Base-by-base conservation (phyloP, 2,797 vertebrate genomes). In the Champsocephalus esox region DNA sequence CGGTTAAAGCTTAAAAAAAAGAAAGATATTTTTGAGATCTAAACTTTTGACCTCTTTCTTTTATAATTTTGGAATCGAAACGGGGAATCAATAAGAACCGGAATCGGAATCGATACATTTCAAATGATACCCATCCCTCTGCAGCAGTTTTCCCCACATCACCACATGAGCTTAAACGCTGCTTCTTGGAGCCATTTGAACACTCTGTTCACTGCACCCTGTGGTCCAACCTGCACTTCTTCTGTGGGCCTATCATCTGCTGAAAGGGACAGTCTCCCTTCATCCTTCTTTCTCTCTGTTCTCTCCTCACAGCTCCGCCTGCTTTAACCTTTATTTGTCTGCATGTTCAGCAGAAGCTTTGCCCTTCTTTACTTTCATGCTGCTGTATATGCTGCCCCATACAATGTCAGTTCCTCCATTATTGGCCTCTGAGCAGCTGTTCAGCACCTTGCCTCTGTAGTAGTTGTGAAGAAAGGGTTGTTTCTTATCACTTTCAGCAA, bases 241-340 rank as follows among this genome's bases (percentile, higher is more conserved):
- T 87, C 79, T 70, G 67, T 19, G 41, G 79, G 59, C 63, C 67
- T 21, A 69, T 87, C 74, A 68, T 89, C 85, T 78, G 54, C 77
- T 80, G 70, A 80, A 75, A 80, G 64, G 70, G 73, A 71, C 79
- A n/a, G n/a, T 76, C 68, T 75, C 58, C 59, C 63, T 28, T 64
- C 73, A 48, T 73, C 57, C 44, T 32, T 63, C 8, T 75, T 50
- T 62, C 34, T 55, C n/a, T 41, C 60, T 60, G 16, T 77, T 75
- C 73, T 75, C 19, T 63, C 66, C 19, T 54, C 61, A n/a, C 12
- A 66, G 75, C 74, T 80, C 61, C 44, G 59, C 73, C 59, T 44
- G 51, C 44, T 82, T 19, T 75, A 76, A 86, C 83, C 81, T 88
- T 86, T 87, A 80, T 89, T 84, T 76, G 75, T 81, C 80, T 90